These are phyloP conservation scores for Catocala fraxini DNA, from an alignment of 2,888 invertebrate species.

Conservation along the genomic window DNA sequence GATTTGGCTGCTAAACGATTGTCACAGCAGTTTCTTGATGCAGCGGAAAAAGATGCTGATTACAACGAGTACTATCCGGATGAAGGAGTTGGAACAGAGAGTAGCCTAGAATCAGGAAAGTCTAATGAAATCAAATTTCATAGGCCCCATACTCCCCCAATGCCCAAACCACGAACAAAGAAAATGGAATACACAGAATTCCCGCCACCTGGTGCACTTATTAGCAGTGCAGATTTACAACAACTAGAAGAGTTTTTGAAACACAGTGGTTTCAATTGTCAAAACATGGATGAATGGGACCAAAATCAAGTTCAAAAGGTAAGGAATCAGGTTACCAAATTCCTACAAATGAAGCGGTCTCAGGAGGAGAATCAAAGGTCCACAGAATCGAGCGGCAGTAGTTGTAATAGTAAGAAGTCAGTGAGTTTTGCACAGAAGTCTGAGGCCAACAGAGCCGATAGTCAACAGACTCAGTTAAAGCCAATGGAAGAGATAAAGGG, in stretches of 20 bases:
- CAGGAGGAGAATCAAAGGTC: constrained; percentile 89
- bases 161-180: constrained; percentile 83
- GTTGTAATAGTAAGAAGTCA: constrained; percentile 90
- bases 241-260: constrained; percentile 91
- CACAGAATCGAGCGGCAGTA: constrained; percentile 87
- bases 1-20: constrained; percentile 84
- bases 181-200: constrained; percentile 84
- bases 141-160: constrained; percentile 84
- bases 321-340: constrained; percentile 91
- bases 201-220: constrained; percentile 82
- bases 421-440: constrained; percentile 92
- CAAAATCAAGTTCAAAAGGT: constrained; percentile 91
- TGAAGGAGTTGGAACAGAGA: constrained; percentile 89
- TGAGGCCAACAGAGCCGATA: constrained; percentile 70
- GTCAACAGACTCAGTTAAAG: constrained; percentile 79
- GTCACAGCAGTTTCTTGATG: constrained; percentile 85
- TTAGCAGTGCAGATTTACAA: constrained; percentile 89
- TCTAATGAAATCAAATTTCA: constrained; percentile 84
- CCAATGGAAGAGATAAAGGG: constrained; percentile 85
- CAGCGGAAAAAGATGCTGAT: constrained; percentile 85
- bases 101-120: constrained; percentile 88
- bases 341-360: constrained; percentile 90
- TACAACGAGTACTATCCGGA: constrained; percentile 87
- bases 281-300: constrained; percentile 90
- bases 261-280: constrained; percentile 90